Evolutionary conservation across 2,797 vertebrate species (phyloP).

Genomic region (Australoheros facetus): DNA sequence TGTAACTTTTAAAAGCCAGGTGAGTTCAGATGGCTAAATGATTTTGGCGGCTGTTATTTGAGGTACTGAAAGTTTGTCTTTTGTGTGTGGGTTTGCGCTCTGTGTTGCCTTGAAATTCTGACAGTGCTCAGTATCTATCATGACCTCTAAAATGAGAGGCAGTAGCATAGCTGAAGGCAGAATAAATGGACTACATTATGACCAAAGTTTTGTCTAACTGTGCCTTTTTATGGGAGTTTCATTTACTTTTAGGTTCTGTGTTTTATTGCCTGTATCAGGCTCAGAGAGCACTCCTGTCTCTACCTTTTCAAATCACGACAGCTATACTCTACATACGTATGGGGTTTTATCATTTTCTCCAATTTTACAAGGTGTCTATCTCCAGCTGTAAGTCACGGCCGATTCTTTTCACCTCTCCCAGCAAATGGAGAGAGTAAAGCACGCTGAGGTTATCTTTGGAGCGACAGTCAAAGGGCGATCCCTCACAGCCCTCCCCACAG

Average conservation of each 20-base stretch:
- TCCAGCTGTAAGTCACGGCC: not conserved
- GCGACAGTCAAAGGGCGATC: slow-evolving; percentile 14
- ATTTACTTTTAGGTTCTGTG: not conserved
- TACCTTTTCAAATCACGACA: slow-evolving; percentile 16
- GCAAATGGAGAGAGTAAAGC: not conserved
- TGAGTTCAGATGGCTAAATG: not conserved
- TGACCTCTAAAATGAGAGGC: not conserved
- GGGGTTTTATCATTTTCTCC: not conserved
- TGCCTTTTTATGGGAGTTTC: slow-evolving; percentile 5
- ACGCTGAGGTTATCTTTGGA: not conserved
- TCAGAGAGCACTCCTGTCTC: not conserved
- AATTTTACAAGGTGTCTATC: not conserved
- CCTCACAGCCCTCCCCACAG: slow-evolving; percentile 31
- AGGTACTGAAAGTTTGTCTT: not conserved
- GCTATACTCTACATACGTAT: not conserved
- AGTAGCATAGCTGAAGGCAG: slow-evolving; percentile 1
- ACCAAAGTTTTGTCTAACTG: slow-evolving; percentile 19
- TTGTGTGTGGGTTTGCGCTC: not conserved
- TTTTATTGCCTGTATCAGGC: not conserved
- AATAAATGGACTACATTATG: slow-evolving; percentile 37
- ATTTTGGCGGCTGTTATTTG: not conserved
- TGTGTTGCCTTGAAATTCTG: not conserved
- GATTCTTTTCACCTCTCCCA: slow-evolving; percentile 6
- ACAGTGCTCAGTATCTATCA: not conserved
- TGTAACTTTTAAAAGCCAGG: not conserved